Percentiles rank a stretch among this genome's conserved stretches.
Evolutionary conservation across 2,797 vertebrate species (phyloP).

Genomic region (Phrynocephalus guinanensis): DNA sequence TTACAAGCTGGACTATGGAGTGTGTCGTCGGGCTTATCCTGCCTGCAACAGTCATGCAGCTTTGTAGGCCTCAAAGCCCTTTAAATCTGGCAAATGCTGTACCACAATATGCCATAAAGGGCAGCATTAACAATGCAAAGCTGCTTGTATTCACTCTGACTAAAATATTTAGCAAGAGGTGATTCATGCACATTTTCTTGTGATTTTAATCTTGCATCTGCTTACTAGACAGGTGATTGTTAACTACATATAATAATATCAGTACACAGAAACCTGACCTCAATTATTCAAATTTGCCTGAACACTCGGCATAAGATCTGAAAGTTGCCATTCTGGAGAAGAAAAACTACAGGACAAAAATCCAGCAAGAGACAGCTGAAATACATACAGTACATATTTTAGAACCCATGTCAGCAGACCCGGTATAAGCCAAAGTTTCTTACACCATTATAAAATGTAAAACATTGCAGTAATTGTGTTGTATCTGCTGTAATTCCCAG

Average conservation of each 20-base stretch:
- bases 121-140: not conserved
- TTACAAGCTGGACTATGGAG: not conserved
- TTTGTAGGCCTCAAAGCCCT: not conserved
- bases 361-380: no score
- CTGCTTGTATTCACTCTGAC: not conserved
- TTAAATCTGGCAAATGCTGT: not conserved
- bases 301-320: no score
- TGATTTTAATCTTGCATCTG: not conserved
- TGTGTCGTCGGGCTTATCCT: not conserved
- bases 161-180: not conserved
- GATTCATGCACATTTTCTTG: not conserved
- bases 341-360: no score
- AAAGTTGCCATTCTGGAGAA: no score
- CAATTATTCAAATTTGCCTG: no score
- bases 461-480: no score
- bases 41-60: not conserved
- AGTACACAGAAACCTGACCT: not conserved
- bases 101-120: not conserved
- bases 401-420: no score
- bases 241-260: not conserved
- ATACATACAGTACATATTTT: no score
- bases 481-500: no score
- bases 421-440: no score
- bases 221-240: not conserved
- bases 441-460: no score